phyloP scores from a whole-genome alignment of 2,113 vertebrate species.

The Arothron firmamentum region DNA sequence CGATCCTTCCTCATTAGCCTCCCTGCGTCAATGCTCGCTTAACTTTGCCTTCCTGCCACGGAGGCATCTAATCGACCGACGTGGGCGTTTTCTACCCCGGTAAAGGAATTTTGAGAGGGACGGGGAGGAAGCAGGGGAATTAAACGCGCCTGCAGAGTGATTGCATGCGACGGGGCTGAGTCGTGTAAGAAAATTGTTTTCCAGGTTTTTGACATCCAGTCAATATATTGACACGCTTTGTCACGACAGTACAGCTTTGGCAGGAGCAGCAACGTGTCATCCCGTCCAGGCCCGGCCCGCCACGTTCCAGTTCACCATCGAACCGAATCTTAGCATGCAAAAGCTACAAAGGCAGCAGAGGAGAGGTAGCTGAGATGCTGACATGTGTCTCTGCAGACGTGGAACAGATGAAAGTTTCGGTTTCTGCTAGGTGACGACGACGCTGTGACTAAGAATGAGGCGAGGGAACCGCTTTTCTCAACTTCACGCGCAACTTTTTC shows the following conservation, averaged over 20 bases:
- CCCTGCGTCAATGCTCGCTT: slow-evolving; percentile 53
- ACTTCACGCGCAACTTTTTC: too few species aligned
- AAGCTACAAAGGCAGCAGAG: slow-evolving; percentile 44
- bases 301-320: slow-evolving; percentile 55
- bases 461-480: too few species aligned
- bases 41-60: slow-evolving; percentile 60
- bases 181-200: slow-evolving; percentile 66
- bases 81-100: slow-evolving; percentile 69
- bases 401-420: neutral
- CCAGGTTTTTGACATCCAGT: slow-evolving; percentile 71
- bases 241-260: slow-evolving; percentile 64
- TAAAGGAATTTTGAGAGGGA: slow-evolving; percentile 54
- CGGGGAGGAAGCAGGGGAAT: slow-evolving; percentile 25
- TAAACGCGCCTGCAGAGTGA: slow-evolving; percentile 42
- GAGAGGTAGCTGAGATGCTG: slow-evolving; percentile 44
- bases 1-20: slow-evolving; percentile 65
- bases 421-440: slow-evolving; percentile 3
- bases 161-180: slow-evolving; percentile 47
- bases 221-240: slow-evolving; percentile 77
- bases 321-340: slow-evolving; percentile 40
- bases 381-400: slow-evolving; percentile 19
- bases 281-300: slow-evolving; percentile 43
- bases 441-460: neutral
- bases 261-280: slow-evolving; percentile 34
- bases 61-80: slow-evolving; percentile 67